phyloP scores from a whole-genome alignment of 2,797 vertebrate genomes.

The Coreius guichenoti region DNA sequence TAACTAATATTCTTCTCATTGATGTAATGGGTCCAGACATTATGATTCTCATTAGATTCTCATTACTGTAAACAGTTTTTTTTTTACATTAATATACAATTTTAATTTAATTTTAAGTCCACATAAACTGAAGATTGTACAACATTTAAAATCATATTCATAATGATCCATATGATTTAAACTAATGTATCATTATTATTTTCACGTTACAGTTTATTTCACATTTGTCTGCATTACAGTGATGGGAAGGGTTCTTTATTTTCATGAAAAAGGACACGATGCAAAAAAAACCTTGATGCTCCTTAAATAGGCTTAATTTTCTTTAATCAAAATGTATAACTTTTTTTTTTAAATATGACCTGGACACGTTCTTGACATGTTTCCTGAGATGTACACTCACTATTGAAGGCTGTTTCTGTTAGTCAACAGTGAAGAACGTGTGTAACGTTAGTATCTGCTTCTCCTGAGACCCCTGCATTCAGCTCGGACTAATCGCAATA shows the following conservation, averaged over 20 bases:
- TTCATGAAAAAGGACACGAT: not conserved
- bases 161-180: not conserved
- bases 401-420: not conserved
- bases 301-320: not conserved
- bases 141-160: not conserved
- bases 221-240: not conserved
- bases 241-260: not conserved
- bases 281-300: not conserved
- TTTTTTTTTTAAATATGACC: not conserved
- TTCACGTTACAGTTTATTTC: not conserved
- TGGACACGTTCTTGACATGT: not conserved
- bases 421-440: not conserved
- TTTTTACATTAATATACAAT: not conserved
- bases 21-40: no score
- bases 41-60: no score
- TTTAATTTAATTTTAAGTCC: not conserved
- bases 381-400: not conserved
- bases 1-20: no score
- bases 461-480: slow-evolving; percentile 38
- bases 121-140: not conserved
- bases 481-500: slow-evolving; percentile 50
- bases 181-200: not conserved
- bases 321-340: not conserved
- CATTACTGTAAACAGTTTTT: not conserved
- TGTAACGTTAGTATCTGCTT: not conserved